Percentiles rank a stretch among this genome's conserved stretches.
phyloP scores from a whole-genome alignment of 2,888 invertebrate genomes.

The Oxyscelio sp. region DNA sequence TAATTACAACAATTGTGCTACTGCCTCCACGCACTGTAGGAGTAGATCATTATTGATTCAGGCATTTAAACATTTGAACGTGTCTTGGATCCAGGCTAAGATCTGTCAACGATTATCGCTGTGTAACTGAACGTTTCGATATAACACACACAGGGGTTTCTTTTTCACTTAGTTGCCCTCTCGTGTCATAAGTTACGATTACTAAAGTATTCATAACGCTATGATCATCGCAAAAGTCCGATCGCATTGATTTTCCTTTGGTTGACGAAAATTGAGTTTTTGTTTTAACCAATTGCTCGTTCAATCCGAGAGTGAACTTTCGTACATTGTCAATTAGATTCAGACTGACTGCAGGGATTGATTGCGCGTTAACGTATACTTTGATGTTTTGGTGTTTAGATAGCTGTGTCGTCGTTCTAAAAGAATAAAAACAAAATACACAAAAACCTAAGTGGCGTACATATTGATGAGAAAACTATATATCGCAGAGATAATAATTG shows the following conservation, averaged over 20 bases:
- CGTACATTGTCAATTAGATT: conserved; percentile 89
- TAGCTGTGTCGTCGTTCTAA: conserved; percentile 81
- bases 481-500: conserved; percentile 31
- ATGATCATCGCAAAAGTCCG: too few species aligned
- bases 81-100: conserved; percentile 53
- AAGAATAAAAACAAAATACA: conserved; percentile 28
- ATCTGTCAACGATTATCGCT: conserved; percentile 48
- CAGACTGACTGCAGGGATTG: conserved; percentile 88
- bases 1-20: conserved; percentile 81
- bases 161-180: conserved; percentile 1
- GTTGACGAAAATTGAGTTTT: too few species aligned
- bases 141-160: background rate
- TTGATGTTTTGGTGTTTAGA: conserved; percentile 84
- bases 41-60: conserved; percentile 80
- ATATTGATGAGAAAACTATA: conserved; percentile 45
- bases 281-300: conserved; percentile 66
- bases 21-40: conserved; percentile 84
- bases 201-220: too few species aligned
- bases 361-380: conserved; percentile 82
- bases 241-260: too few species aligned
- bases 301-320: conserved; percentile 81
- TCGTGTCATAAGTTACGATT: background rate
- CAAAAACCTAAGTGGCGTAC: conserved; percentile 74
- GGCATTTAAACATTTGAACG: conserved; percentile 68
- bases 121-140: conserved; percentile 35